Conservation (phyloP, 2,888 invertebrate genomes). For the Bombylius discolor region DNA sequence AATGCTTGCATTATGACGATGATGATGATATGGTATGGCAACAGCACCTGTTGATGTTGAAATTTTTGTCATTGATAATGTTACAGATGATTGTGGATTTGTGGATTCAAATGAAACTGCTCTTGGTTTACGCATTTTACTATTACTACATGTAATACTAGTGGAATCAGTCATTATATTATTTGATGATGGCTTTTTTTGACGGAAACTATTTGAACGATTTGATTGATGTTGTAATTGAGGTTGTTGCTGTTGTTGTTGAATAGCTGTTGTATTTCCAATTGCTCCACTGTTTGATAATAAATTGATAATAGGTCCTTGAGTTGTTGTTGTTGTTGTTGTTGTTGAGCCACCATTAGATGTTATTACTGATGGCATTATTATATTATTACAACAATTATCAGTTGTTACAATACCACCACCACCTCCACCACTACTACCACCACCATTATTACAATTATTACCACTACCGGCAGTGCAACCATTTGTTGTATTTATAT, state of each 20-base stretch:
- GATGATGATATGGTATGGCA: no score
- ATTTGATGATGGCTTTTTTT: constrained; percentile 9
- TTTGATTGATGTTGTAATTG: background rate
- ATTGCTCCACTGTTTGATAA: background rate
- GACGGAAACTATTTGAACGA: constrained; percentile 14
- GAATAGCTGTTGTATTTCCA: background rate
- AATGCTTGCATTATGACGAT: background rate
- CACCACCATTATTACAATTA: background rate
- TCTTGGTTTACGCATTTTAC: constrained; percentile 13
- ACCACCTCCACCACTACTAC: constrained; percentile 11
- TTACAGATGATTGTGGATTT: background rate
- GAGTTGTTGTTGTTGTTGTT: constrained; percentile 7
- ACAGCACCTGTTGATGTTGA: background rate
- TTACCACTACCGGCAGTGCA: constrained; percentile 7
- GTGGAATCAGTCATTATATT: constrained; percentile 11
- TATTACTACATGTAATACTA: constrained; percentile 1
- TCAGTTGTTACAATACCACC: background rate
- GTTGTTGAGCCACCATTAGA: constrained; percentile 15
- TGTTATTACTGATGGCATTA: constrained; percentile 14
- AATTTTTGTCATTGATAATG: no score
- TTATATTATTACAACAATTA: background rate
- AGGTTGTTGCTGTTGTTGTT: background rate
- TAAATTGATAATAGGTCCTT: no score
- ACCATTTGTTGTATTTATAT: background rate
- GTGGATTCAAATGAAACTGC: constrained; percentile 17